Base-by-base conservation (phyloP, 2,888 invertebrate genomes). In the Scaptomyza tumidula region DNA sequence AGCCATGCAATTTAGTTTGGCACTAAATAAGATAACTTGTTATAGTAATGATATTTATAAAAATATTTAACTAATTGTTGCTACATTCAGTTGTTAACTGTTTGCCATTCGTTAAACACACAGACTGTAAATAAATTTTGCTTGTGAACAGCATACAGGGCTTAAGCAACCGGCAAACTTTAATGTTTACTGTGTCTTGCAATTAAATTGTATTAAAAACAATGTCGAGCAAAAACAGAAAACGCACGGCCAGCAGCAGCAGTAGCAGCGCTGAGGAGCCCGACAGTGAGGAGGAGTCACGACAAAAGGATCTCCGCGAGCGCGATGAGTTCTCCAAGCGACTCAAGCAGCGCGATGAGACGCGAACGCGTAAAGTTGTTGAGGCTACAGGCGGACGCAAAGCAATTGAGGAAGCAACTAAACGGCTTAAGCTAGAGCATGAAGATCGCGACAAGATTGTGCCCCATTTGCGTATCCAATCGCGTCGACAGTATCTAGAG, bases 241-340 rank as follows among this genome's bases (percentile, higher is more conserved):
- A 87, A 60, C 78, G 90, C 2, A 76, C 75, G 11, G 81, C 82
- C 0, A 71, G 58, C 54, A 86, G 76, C 37, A 81, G 85, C 35
- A 86, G 86, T 16, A 86, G 86, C 31, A 91, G 90, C 49, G 89
- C 88, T 6, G 91, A 90, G 31, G 91, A 91, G 65, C 90, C 93
- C 14, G 96, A 97, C 83, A 97, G 96, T 89, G 95, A 94, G 71
- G 98, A 98, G 92, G 95, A 96, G 82, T 95, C 94, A 55, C 94
- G 98, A n/a, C 93, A 94, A 58, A 94, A 94, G 86, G 99, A 99
- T 93, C 92, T 98, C 45, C 95, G 95, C 89, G 98, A 98, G 91
- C 94, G 99, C 80, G 99, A 99, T 93, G 98, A 97, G 90, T 98
- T 99, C 93, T 95, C 98, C 0, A 95, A 95, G 78, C 94, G 99